Base-by-base conservation (phyloP, 2,888 invertebrate genomes). In the Galerucella nymphaeae region DNA sequence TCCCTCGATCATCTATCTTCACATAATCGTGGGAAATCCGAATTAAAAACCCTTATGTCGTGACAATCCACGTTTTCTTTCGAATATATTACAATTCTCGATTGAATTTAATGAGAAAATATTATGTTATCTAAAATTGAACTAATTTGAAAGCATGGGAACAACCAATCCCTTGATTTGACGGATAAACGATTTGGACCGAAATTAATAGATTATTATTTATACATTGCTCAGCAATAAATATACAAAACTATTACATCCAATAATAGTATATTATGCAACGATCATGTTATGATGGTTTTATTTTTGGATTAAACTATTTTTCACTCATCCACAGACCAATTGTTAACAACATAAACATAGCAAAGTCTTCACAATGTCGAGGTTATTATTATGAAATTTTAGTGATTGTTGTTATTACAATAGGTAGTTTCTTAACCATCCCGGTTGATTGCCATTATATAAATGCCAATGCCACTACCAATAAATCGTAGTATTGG, bases 11-110 rank as follows among this genome's bases (percentile, higher is more conserved):
- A 55, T 65, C 68, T 68, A 64, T 58, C 64, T 45, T 38, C 74
- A 72, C 73, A 74, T 68, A 76, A 80, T 77, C 80, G 80, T 80
- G 80, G 80, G 81, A 81, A 81, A 76, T 75, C 69, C 74, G 69
- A 18, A 58, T 20, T 63, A 48, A 57, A 53, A 63, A 69, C 73
- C 70, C 66, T 69, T 65, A 73, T 80, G 75, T 80, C 81, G 81
- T 81, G 81, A 80, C 79, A 75, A 75, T 77, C 74, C 76, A 74
- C 71, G 75, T 78, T 77, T 79, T 80, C 79, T 77, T 78, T 69
- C 62, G 79, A 76, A 80, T 80, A 79, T 71, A 80, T 78, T 78
- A 78, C 75, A 79, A 78, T 78, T 78, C 77, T 80, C 76, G 78
- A 78, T 78, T 79, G 75, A 55, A 64, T 55, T 42, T 70, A 45